Conservation (phyloP, 2,797 vertebrate genomes). For the Pteropus rufus region DNA sequence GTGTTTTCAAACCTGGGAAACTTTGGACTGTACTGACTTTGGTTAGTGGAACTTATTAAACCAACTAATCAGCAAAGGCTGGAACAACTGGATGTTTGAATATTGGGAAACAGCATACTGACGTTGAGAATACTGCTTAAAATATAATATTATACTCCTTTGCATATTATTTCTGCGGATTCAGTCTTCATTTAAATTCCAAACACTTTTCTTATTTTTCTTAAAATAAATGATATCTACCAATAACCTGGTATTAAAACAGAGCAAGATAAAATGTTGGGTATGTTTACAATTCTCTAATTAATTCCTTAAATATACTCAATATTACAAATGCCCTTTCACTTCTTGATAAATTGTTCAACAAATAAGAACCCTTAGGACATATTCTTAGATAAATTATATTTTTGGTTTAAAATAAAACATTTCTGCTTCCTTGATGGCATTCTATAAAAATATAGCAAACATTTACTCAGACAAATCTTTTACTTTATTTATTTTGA, state of each 20-base stretch:
- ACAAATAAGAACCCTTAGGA: background rate
- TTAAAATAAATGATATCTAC: background rate
- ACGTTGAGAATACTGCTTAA: background rate
- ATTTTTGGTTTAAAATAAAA: background rate
- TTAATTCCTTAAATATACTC: background rate
- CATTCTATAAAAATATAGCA: background rate
- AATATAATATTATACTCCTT: background rate
- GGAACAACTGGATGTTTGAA: background rate
- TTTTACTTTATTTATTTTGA: conserved; percentile 7
- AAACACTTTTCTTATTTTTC: background rate
- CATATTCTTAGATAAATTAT: background rate
- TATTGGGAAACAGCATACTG: background rate
- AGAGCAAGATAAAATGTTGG: background rate
- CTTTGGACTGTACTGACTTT: background rate
- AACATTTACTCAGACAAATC: background rate
- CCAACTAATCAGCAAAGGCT: background rate
- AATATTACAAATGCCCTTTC: background rate
- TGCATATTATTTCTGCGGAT: background rate
- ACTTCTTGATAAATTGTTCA: background rate
- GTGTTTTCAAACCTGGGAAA: background rate
- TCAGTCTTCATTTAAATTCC: background rate
- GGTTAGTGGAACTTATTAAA: background rate
- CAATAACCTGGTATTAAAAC: background rate
- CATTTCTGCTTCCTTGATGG: background rate
- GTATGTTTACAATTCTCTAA: conserved; percentile 1